Conservation (phyloP, 1,140 invertebrate species). For the Drosophila athabasca region DNA sequence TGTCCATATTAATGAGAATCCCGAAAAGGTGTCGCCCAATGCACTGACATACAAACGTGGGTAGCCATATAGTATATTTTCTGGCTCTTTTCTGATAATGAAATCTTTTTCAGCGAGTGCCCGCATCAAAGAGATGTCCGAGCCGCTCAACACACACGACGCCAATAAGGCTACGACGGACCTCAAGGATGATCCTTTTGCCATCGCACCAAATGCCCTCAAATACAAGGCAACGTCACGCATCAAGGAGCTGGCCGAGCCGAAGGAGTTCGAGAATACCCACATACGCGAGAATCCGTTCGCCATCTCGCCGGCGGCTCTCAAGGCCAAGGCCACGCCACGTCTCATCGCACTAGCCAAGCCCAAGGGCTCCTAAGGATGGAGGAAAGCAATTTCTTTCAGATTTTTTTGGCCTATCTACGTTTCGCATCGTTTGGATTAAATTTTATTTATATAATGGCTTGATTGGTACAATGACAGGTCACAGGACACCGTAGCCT, state of each 20-base stretch:
- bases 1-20: slow-evolving; percentile 55
- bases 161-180: slow-evolving; percentile 56
- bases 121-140: slow-evolving; percentile 69
- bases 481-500: no score
- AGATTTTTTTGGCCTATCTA: slow-evolving; percentile 42
- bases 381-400: not conserved
- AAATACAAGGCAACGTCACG: slow-evolving; percentile 84
- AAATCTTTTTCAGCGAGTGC: slow-evolving; percentile 40
- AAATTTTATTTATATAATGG: not conserved
- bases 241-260: slow-evolving; percentile 84
- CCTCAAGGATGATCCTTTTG: slow-evolving; percentile 72
- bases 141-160: slow-evolving; percentile 54
- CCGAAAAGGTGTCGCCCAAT: slow-evolving; percentile 51
- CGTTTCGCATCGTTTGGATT: slow-evolving; percentile 21
- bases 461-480: no score
- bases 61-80: not conserved
- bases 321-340: slow-evolving; percentile 84
- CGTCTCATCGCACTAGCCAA: slow-evolving; percentile 84
- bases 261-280: slow-evolving; percentile 77
- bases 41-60: slow-evolving; percentile 70
- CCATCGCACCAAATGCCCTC: slow-evolving; percentile 70
- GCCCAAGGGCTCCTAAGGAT: slow-evolving; percentile 66
- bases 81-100: not conserved
- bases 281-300: slow-evolving; percentile 79
- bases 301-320: slow-evolving; percentile 75